Evolutionary conservation across 2,888 invertebrate genomes (phyloP), one percentile per base, ranked within the genome.

Genomic region (Plebejus argus): DNA sequence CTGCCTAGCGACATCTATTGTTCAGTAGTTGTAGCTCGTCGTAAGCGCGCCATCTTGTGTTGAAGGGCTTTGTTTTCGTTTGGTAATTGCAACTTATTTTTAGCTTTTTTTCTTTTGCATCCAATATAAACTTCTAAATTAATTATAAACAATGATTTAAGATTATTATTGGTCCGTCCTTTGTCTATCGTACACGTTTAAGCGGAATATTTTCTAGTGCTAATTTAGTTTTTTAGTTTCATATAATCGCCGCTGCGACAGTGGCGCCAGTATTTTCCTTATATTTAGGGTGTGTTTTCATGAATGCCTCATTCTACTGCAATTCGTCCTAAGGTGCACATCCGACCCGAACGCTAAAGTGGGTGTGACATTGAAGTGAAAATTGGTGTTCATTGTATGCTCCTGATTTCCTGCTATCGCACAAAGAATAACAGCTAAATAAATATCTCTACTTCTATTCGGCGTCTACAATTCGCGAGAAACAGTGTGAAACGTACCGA

Each of bases 261-360:
- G 90, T 91, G 86, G 93, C 93, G 93, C 93, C 92, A 87, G 83
- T 92, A 86, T 93, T 93, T 93, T 92, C 92, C 91, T 89, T 94
- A 94, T 93, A 93, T 85, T 92, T 90, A 88, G 90, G 89, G 91
- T 90, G 89, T 92, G 90, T 93, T 93, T 93, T 92, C 93, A 91
- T 87, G 90, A 89, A 91, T 90, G 88, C 93, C 86, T 93, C 93
- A 94, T 92, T 94, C 93, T 86, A 89, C 89, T 83, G 88, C 90
- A 92, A 93, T 87, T 89, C 93, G 92, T 92, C 90, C 86, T 89
- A 91, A 90, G 88, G 93, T 91, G 86, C 91, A 92, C 93, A 92
- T 89, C 90, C 87, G 86, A 86, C 83, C 84, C 82, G 86, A 89
- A 85, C 86, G 84, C 84, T 86, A 81, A 84, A 84, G 84, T 84